Evolutionary conservation across 2,888 invertebrate species (phyloP), one percentile per base, ranked within the genome.

Genomic region (Patella caerulea): DNA sequence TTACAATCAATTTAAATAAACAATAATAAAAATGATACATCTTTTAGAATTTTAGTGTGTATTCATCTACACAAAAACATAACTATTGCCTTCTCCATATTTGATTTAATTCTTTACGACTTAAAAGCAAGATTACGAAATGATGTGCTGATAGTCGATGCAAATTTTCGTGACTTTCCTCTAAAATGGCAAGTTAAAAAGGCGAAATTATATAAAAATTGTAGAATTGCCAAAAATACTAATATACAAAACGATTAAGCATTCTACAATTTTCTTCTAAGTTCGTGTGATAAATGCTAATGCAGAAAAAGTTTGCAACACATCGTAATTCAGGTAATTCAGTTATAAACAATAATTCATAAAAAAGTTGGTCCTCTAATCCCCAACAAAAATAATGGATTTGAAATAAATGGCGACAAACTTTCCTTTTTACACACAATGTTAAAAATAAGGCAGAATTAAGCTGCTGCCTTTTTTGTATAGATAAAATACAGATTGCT

Each of bases 381-480:
- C 19, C 9, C 12, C 24, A 65, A 15, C 24, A 12, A 45, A 45
- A 65, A 24, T 65, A 19, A 65, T 65, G 65, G 65, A 65, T 24
- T 65, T 65, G 24, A 65, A 65, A 65, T 19, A 45, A 45, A 45
- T 45, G 45, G 9, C 45, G 45, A 45, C 45, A 45, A 45, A 45
- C 45, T 45, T 45, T 45, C 45, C 45, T 45, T 45, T 45, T 45
- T 45, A 45, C 45, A 45, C 45, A 45, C 45, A 24, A 65, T 65
- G 65, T 24, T 65, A 65, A 65, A 65, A 65, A 24, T 65, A 65
- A 65, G 65, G 65, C 65, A 65, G 65, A 65, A 65, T 24, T 12
- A 65, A 12, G 12, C 19, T 65, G 65, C 65, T 65, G 65, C 65
- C 65, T 65, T 24, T 24, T 24, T 65, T 12, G 45, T 45, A 65